phyloP scores from a whole-genome alignment of 2,888 invertebrate species.

The Odiellus spinosus region DNA sequence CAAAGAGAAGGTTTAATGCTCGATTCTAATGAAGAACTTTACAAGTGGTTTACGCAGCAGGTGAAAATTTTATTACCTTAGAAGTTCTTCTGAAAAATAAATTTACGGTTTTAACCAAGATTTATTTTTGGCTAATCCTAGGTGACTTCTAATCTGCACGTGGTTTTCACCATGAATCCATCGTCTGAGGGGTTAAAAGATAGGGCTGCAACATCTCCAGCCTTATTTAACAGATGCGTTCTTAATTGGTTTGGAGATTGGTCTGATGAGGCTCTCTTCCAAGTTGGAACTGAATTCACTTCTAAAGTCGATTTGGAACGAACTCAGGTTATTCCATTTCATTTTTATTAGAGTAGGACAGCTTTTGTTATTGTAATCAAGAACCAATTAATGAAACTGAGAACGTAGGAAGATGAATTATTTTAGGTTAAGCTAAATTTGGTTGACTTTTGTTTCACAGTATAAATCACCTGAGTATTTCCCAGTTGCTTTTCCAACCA shows the following conservation, averaged over 20 bases:
- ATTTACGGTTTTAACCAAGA: too few species aligned
- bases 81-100: not conserved
- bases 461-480: slow-evolving; percentile 81
- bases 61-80: slow-evolving; percentile 23
- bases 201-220: slow-evolving; percentile 95
- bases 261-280: slow-evolving; percentile 88
- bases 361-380: too few species aligned
- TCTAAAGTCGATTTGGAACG: slow-evolving; percentile 83
- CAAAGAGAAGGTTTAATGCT: slow-evolving; percentile 95
- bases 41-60: slow-evolving; percentile 95
- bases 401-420: not conserved
- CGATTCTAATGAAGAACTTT: slow-evolving; percentile 93
- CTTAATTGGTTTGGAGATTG: slow-evolving; percentile 99
- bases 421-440: not conserved
- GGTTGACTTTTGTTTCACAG: slow-evolving; percentile 20
- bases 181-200: slow-evolving; percentile 96
- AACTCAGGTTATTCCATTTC: slow-evolving; percentile 37
- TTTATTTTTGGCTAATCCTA: too few species aligned
- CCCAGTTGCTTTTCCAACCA: slow-evolving; percentile 65
- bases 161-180: slow-evolving; percentile 99
- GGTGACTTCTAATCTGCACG: slow-evolving; percentile 97
- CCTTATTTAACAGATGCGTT: slow-evolving; percentile 96
- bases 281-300: slow-evolving; percentile 93
- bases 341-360: too few species aligned
- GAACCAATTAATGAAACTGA: too few species aligned